These are phyloP conservation scores for Scolopax rusticola DNA, from an alignment of 2,797 vertebrate species.

Conservation along the genomic window DNA sequence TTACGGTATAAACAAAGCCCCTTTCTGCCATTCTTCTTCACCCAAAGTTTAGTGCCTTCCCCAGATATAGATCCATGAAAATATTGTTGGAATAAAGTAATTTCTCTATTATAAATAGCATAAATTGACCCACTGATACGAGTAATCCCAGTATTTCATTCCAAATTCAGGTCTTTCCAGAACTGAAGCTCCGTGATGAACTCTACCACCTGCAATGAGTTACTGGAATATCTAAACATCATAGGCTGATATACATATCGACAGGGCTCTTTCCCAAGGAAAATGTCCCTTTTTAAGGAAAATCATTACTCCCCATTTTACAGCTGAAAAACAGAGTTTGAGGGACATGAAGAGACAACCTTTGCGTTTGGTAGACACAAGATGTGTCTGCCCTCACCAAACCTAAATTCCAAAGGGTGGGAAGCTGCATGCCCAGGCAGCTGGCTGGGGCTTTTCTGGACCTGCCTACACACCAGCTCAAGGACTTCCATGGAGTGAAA, in stretches of 20 bases:
- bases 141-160: not conserved
- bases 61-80: not conserved
- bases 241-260: not conserved
- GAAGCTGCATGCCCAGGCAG: not conserved
- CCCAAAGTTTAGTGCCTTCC: fast-evolving
- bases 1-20: not conserved
- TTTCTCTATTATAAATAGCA: fast-evolving
- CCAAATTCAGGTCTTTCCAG: not conserved
- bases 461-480: fast-evolving
- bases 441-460: not conserved
- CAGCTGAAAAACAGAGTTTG: not conserved
- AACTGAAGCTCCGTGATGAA: fast-evolving
- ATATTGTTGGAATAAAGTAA: not conserved
- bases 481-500: not conserved
- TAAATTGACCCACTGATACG: fast-evolving
- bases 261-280: not conserved
- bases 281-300: not conserved
- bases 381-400: not conserved
- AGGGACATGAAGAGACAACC: not conserved
- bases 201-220: fast-evolving
- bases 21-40: not conserved
- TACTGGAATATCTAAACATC: not conserved
- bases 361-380: fast-evolving
- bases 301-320: not conserved
- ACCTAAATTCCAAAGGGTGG: not conserved